A percentile compares a stretch with the other conserved stretches of the same genome.
phyloP scores from a whole-genome alignment of 2,888 invertebrate genomes.

The Philopedon plagiatum region DNA sequence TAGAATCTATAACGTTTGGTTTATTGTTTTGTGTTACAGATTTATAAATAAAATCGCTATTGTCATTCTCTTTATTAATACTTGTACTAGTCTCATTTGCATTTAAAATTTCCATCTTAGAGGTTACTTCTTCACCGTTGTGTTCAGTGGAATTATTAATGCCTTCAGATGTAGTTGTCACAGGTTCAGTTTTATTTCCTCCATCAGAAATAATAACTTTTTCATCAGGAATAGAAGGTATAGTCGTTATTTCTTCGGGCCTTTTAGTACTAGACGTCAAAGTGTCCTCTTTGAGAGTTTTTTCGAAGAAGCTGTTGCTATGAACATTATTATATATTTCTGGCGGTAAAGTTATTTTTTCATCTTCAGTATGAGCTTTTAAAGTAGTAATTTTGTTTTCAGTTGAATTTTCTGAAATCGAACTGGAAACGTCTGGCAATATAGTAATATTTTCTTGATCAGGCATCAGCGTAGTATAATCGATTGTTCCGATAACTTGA shows the following conservation, averaged over 20 bases:
- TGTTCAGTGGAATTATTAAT: not conserved
- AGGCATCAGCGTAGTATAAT: slow-evolving; percentile 3
- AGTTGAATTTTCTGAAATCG: not conserved
- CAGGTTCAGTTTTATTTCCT: not conserved
- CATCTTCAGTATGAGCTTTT: not conserved
- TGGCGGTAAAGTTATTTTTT: slow-evolving; percentile 55
- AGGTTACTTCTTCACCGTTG: not conserved
- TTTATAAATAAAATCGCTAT: not conserved
- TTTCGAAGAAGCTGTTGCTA: slow-evolving; percentile 61
- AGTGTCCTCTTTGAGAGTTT: slow-evolving; percentile 27
- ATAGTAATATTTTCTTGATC: slow-evolving; percentile 19
- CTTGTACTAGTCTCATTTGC: not conserved
- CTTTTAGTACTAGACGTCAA: not conserved
- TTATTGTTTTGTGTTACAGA: slow-evolving; percentile 24
- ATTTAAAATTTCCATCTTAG: not conserved
- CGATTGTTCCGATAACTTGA: not conserved
- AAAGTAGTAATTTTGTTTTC: not conserved
- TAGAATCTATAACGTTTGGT: slow-evolving; percentile 55
- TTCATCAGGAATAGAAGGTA: not conserved
- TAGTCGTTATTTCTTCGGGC: slow-evolving; percentile 18
- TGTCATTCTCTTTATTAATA: not conserved
- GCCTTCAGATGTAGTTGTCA: not conserved
- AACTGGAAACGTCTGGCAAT: not conserved
- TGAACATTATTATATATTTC: slow-evolving; percentile 64
- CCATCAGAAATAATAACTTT: not conserved